Evolutionary conservation across 2,888 invertebrate species (phyloP).

Genomic region (Acanthosepion esculentum): DNA sequence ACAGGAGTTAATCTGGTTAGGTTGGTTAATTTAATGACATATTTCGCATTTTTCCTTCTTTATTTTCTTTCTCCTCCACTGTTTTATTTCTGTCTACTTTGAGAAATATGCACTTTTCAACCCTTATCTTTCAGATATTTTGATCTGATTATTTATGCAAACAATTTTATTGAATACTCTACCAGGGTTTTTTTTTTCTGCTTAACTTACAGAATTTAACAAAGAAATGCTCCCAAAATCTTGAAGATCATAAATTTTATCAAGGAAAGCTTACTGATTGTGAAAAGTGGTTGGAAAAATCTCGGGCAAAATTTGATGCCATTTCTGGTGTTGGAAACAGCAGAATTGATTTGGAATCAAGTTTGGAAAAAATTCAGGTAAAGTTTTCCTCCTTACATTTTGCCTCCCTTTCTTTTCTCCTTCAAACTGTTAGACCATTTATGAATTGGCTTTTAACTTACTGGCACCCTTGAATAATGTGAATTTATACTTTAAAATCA

Average conservation of each 20-base stretch:
- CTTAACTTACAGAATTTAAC: constrained; percentile 81
- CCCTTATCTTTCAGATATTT: too few species aligned
- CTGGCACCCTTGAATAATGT: too few species aligned
- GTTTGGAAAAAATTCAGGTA: constrained; percentile 79
- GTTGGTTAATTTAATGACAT: too few species aligned
- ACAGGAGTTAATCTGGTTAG: too few species aligned
- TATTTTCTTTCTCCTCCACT: too few species aligned
- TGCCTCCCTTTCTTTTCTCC: background rate
- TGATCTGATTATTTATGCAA: too few species aligned
- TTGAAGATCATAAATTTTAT: constrained; percentile 93
- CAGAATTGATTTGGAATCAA: constrained; percentile 88
- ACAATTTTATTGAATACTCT: background rate
- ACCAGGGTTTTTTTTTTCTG: background rate
- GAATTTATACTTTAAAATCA: too few species aligned
- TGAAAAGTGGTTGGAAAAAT: constrained; percentile 92
- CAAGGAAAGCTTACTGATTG: constrained; percentile 92
- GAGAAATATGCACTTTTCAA: too few species aligned
- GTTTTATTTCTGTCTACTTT: too few species aligned
- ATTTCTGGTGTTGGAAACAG: constrained; percentile 88
- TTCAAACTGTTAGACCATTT: background rate
- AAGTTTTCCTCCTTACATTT: background rate
- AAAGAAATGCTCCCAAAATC: constrained; percentile 92
- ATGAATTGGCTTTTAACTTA: too few species aligned
- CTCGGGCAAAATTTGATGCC: constrained; percentile 87
- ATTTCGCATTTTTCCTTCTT: too few species aligned